These are phyloP conservation scores for Aurelia aurita complex sp. Pacific DNA, from an alignment of 30 jellyfish, hydroid and myxozoan species.

Conservation along the genomic window DNA sequence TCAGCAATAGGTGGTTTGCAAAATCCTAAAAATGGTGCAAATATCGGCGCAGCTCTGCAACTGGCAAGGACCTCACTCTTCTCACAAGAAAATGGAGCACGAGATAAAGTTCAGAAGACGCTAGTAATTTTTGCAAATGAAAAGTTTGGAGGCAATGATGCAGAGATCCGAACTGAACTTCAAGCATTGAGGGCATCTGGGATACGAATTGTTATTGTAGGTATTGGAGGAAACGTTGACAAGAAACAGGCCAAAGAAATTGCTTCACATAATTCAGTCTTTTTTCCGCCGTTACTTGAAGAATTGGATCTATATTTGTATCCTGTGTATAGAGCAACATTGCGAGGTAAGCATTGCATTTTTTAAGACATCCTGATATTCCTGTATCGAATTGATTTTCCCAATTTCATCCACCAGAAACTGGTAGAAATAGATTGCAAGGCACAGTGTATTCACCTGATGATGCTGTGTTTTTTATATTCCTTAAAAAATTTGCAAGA, in stretches of 20 bases:
- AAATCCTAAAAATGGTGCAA: constrained; percentile 36
- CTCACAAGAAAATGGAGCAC: constrained; percentile 92
- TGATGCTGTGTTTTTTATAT: too few species aligned
- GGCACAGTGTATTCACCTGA: too few species aligned
- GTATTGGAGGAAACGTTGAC: constrained; percentile 58
- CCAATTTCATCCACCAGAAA: too few species aligned
- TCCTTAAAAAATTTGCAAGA: too few species aligned
- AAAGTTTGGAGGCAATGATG: constrained; percentile 27
- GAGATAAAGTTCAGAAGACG: constrained; percentile 72
- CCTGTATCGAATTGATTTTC: too few species aligned
- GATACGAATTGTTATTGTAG: constrained; percentile 68
- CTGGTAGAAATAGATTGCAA: too few species aligned
- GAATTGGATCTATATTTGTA: constrained; percentile 55
- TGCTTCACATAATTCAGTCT: constrained; percentile 55
- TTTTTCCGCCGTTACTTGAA: constrained; percentile 82
- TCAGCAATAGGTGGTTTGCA: constrained; percentile 21
- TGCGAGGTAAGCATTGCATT: constrained; percentile 52
- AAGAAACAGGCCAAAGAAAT: constrained; percentile 19
- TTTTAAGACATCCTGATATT: neutral
- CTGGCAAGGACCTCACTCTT: constrained; percentile 87
- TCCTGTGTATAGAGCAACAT: constrained; percentile 75
- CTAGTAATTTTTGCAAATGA: constrained; percentile 71
- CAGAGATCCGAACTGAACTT: constrained; percentile 73
- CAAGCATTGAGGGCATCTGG: constrained; percentile 81
- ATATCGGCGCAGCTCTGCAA: constrained; percentile 76